phyloP scores from a whole-genome alignment of 2,113 vertebrate species.

The Haplochromis vanheusdeni region DNA sequence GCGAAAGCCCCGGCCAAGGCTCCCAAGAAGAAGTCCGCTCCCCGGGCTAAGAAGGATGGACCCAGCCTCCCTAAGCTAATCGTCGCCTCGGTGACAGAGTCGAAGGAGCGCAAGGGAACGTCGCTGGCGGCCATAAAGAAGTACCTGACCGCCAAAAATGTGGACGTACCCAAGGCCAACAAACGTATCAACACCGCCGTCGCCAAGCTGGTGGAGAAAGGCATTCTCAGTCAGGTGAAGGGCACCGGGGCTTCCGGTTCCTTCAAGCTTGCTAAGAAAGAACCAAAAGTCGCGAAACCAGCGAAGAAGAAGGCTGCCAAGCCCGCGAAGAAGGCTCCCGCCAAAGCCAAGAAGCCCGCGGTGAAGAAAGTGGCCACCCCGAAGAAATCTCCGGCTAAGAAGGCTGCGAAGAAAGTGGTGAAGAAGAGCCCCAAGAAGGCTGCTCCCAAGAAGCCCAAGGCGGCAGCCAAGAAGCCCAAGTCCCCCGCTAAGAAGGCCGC shows the following conservation, averaged over 20 bases:
- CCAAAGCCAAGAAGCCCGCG: not conserved
- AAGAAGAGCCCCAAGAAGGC: not conserved
- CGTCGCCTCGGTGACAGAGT: not conserved
- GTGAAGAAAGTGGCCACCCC: not conserved
- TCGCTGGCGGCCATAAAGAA: constrained; percentile 11
- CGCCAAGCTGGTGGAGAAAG: not conserved
- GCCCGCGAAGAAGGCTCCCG: not conserved
- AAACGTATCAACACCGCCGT: not conserved
- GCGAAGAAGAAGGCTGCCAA: not conserved
- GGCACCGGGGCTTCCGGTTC: constrained; percentile 15
- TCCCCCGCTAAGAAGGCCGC: not conserved
- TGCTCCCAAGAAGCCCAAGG: not conserved
- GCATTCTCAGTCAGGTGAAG: not conserved
- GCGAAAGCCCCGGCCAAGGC: not conserved
- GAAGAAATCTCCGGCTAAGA: not conserved
- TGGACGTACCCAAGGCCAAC: not conserved
- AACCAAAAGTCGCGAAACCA: not conserved
- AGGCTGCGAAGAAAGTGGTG: not conserved
- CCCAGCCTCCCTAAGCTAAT: not conserved
- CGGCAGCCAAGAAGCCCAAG: not conserved
- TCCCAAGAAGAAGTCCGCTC: not conserved
- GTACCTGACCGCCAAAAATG: not conserved
- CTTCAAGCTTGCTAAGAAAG: constrained; percentile 6
- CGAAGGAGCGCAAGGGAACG: not conserved
- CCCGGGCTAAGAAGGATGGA: not conserved